phyloP scores from a whole-genome alignment of 2,888 invertebrate species.

The Brachyptera risi region DNA sequence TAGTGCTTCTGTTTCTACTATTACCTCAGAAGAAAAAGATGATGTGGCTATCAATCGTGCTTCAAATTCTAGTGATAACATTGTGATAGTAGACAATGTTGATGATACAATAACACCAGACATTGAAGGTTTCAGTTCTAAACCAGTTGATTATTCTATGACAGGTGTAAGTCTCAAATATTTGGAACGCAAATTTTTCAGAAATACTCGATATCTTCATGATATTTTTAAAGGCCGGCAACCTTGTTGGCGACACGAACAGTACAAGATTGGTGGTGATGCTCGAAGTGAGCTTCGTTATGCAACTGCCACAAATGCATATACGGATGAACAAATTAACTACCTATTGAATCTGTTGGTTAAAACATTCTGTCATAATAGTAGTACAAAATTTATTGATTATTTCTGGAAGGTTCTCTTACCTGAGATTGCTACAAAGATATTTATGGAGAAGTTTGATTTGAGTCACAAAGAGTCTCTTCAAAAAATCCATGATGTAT shows the following conservation, averaged over 20 bases:
- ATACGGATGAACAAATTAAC: neutral
- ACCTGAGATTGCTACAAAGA: neutral
- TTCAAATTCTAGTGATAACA: too few relatives aligned
- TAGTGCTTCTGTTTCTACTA: too few relatives aligned
- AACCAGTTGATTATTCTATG: too few relatives aligned
- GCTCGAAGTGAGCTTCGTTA: neutral
- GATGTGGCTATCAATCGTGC: too few relatives aligned
- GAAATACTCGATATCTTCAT: neutral
- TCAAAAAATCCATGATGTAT: neutral
- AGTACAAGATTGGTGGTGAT: neutral
- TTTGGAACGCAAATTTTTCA: neutral
- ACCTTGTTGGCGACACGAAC: neutral
- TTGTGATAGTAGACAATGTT: too few relatives aligned
- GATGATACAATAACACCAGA: too few relatives aligned
- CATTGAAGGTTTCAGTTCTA: too few relatives aligned
- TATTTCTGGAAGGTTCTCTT: constrained; percentile 2
- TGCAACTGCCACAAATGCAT: neutral
- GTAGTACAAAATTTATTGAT: neutral
- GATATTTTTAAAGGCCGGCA: neutral
- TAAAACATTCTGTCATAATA: neutral
- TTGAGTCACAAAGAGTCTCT: neutral
- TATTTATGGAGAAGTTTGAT: constrained; percentile 5
- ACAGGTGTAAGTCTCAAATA: neutral
- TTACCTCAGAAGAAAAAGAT: too few relatives aligned
- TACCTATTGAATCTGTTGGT: neutral